phyloP scores from a whole-genome alignment of 1,140 invertebrate species.

The Latrodectus geometricus region DNA sequence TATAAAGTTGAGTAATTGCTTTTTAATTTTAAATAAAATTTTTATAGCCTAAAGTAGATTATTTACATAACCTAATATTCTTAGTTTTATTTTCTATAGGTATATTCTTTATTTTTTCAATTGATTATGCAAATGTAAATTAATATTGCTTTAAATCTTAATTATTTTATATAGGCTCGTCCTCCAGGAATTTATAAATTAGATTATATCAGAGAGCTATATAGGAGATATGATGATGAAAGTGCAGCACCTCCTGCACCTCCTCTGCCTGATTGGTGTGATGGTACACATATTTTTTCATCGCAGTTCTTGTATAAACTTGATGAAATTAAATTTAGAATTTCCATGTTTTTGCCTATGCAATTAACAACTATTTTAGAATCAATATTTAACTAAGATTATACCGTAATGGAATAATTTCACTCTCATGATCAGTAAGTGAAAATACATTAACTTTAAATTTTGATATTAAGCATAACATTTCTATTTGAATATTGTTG shows the following conservation, averaged over 20 bases:
- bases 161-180: conserved; percentile 66
- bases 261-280: conserved; percentile 84
- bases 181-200: conserved; percentile 79
- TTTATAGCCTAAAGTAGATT: no score
- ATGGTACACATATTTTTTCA: conserved; percentile 61
- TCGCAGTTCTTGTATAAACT: background rate
- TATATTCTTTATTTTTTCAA: no score
- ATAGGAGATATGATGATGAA: conserved; percentile 80
- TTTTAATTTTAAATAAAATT: no score
- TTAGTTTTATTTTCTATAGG: no score
- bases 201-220: conserved; percentile 75
- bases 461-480: no score
- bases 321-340: background rate
- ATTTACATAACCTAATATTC: no score
- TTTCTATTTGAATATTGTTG: no score
- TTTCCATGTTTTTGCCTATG: background rate
- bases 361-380: background rate
- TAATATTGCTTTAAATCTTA: no score
- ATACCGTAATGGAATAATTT: background rate
- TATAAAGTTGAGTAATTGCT: no score
- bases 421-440: no score
- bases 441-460: no score
- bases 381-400: background rate
- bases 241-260: conserved; percentile 81
- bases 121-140: no score